phyloP scores from a whole-genome alignment of 2,888 invertebrate genomes.

The Chrysotoxum bicinctum region DNA sequence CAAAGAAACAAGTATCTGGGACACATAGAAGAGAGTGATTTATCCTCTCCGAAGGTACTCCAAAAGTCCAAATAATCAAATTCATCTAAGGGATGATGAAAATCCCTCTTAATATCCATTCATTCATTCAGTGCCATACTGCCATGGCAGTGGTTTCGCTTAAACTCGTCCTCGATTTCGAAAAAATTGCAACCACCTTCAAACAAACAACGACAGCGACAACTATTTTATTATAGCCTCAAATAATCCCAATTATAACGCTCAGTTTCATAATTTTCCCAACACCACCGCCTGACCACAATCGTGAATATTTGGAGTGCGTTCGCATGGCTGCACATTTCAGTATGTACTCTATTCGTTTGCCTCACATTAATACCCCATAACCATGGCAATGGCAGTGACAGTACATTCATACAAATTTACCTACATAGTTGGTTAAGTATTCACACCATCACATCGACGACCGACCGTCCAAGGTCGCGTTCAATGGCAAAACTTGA shows the following conservation, averaged over 20 bases:
- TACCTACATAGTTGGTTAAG: not conserved
- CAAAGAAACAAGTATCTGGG: too few species aligned
- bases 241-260: conserved; percentile 20
- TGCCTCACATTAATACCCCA: not conserved
- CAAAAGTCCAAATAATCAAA: too few species aligned
- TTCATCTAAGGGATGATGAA: too few species aligned
- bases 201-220: not conserved
- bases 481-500: not conserved
- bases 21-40: too few species aligned
- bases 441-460: not conserved
- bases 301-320: conserved; percentile 8
- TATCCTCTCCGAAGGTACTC: too few species aligned
- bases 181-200: too few species aligned
- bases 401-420: not conserved
- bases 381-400: conserved; percentile 21
- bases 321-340: not conserved
- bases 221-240: not conserved
- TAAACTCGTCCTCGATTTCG: too few species aligned
- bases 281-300: not conserved
- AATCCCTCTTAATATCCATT: too few species aligned
- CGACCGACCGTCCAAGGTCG: not conserved
- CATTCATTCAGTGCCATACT: too few species aligned
- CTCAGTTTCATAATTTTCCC: conserved; percentile 1
- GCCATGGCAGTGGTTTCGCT: too few species aligned
- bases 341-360: not conserved